phyloP scores from a whole-genome alignment of 2,797 vertebrate species.

The Artibeus lituratus region DNA sequence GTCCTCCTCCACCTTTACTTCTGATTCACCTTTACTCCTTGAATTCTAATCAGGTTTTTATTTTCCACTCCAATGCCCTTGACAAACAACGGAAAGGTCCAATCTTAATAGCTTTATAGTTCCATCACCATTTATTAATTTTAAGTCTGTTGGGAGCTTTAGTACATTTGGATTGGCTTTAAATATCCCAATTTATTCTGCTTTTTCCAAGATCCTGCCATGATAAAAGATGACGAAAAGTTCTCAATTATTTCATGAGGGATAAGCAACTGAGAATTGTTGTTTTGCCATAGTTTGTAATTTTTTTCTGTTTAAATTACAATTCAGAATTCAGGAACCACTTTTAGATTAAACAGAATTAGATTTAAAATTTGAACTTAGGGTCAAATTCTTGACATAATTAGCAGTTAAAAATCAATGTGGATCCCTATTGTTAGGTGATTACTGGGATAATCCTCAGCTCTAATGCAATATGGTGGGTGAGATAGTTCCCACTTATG shows the following conservation, averaged over 20 bases:
- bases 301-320: slow-evolving; percentile 39
- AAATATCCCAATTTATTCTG: neutral
- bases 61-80: neutral
- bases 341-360: slow-evolving; percentile 29
- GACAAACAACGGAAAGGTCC: neutral
- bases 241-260: neutral
- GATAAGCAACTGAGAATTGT: neutral
- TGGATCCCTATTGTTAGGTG: slow-evolving; percentile 1
- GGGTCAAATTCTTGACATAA: slow-evolving; percentile 37
- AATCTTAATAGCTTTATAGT: neutral
- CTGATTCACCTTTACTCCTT: neutral
- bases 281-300: neutral
- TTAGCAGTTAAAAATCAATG: slow-evolving; percentile 64
- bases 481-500: slow-evolving; percentile 7
- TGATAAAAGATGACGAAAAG: neutral
- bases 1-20: neutral
- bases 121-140: slow-evolving; percentile 25
- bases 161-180: neutral
- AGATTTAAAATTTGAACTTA: slow-evolving; percentile 54
- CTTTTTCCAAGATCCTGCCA: neutral
- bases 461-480: slow-evolving; percentile 1
- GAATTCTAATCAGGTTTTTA: slow-evolving; percentile 12
- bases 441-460: slow-evolving; percentile 31
- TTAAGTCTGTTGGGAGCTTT: neutral
- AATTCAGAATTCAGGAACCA: slow-evolving; percentile 8